Base-by-base conservation (phyloP, 1,140 invertebrate genomes). In the Cyphomyrmex costatus region DNA sequence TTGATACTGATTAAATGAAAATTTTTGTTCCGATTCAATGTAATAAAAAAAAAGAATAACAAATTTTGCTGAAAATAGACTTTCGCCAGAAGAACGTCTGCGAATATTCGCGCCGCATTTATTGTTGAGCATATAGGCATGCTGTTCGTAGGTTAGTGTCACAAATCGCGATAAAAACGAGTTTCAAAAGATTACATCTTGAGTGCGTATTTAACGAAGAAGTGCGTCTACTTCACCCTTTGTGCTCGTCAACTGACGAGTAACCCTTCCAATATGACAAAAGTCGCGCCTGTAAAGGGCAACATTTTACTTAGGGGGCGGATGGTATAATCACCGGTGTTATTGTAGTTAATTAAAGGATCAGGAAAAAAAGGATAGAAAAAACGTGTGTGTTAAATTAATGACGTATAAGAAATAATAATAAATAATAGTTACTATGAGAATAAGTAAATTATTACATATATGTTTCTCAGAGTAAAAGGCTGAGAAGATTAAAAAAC, bases 121-220 rank as follows among this genome's bases (percentile, higher is more conserved):
- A 71, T 58, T 19, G 27, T 42, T 66, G 60, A 6, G 27, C n/a
- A n/a, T n/a, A n/a, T 33, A 74, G 46, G 46, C n/a, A 24, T 30
- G 24, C 8, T 56, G 51, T 6, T 82, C 46, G 24, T 33, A 24
- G 56, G 42, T 30, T 65, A 53, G 27, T 46, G 78, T 83, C 56
- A 71, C 49, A 66, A 36, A 61, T 86, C 70, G 49, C 30, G 49
- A 76, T 74, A 80, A 73, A 84, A 87, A 84, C 86, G 49, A 36
- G 36, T 87, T 87, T 87, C 83, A 85, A 82, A 84, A 61, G 86
- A 76, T 49, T 68, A 86, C 60, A 30, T 5, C 51, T 58, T 53
- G 36, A 79, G 76, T 60, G 27, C 27, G 49, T 65, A 65, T 58
- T 77, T 16, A 21, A 85, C 42, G 58, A 21, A 85, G 61, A 85